These are phyloP conservation scores for Lithophane semibrunnea DNA, from an alignment of 2,888 invertebrate species.

Conservation along the genomic window DNA sequence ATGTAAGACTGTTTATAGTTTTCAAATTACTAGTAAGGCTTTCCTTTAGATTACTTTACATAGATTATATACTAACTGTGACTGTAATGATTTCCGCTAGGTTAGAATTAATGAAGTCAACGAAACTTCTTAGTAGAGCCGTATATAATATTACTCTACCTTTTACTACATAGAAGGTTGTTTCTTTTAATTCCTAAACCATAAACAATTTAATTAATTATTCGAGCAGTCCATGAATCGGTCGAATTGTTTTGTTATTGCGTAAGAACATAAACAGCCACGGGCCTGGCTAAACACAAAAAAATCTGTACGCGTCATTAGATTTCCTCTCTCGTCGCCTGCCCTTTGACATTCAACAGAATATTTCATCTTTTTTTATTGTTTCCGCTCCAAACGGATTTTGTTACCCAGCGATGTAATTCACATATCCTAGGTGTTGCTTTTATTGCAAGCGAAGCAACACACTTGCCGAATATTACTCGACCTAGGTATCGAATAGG, in stretches of 20 bases:
- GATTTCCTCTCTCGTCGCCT: slow-evolving; percentile 10
- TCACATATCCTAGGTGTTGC: not conserved
- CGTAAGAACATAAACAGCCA: not conserved
- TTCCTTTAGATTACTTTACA: no score
- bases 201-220: not conserved
- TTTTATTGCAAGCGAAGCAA: not conserved
- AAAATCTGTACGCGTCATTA: slow-evolving; percentile 28
- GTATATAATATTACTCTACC: no score
- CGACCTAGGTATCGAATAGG: not conserved
- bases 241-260: not conserved
- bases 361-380: slow-evolving; percentile 26
- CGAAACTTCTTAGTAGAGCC: not conserved
- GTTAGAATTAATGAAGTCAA: no score
- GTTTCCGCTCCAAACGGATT: slow-evolving; percentile 17
- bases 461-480: not conserved
- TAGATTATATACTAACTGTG: no score
- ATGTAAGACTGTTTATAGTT: no score
- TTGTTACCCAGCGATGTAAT: slow-evolving; percentile 15
- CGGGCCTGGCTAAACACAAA: not conserved
- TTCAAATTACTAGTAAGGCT: no score
- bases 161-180: not conserved
- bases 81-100: not conserved
- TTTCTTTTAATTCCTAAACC: not conserved
- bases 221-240: not conserved
- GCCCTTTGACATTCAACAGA: slow-evolving; percentile 19